These are phyloP conservation scores for Embiotoca jacksoni DNA, from an alignment of 2,113 vertebrate species.

Conservation along the genomic window DNA sequence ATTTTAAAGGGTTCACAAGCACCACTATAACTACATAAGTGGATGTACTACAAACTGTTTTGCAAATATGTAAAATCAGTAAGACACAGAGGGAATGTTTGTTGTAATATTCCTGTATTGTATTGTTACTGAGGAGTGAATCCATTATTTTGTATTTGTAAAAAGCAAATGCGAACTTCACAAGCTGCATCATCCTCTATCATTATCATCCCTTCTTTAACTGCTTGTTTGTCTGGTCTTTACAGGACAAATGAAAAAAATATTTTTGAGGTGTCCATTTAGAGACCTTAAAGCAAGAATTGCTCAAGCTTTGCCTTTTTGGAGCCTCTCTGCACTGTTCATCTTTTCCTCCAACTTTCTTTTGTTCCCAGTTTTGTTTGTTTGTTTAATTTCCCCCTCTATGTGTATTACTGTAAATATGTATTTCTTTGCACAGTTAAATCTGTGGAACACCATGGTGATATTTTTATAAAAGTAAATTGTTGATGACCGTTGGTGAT, in stretches of 20 bases:
- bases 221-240: slow-evolving; percentile 71
- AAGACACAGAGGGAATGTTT: not conserved
- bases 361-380: slow-evolving; percentile 20
- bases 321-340: slow-evolving; percentile 71
- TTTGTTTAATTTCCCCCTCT: slow-evolving; percentile 37
- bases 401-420: slow-evolving; percentile 77
- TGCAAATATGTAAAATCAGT: not conserved
- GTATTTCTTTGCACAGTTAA: slow-evolving; percentile 57
- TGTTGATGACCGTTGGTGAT: slow-evolving; percentile 73
- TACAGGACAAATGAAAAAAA: slow-evolving; percentile 87
- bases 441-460: slow-evolving; percentile 78
- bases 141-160: not conserved
- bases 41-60: not conserved
- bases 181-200: not conserved
- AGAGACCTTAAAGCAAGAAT: slow-evolving; percentile 76
- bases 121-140: not conserved
- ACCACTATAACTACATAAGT: too few relatives aligned
- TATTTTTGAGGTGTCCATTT: slow-evolving; percentile 90
- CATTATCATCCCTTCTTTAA: slow-evolving; percentile 3
- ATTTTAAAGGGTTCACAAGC: too few relatives aligned
- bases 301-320: slow-evolving; percentile 76
- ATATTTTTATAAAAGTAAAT: slow-evolving; percentile 84
- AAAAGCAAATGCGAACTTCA: slow-evolving; percentile 1
- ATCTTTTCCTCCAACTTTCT: slow-evolving; percentile 41
- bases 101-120: not conserved